Percentiles rank a stretch among this genome's conserved stretches.
Conservation (phyloP, 2,888 invertebrate genomes). For the Synergus japonicus region DNA sequence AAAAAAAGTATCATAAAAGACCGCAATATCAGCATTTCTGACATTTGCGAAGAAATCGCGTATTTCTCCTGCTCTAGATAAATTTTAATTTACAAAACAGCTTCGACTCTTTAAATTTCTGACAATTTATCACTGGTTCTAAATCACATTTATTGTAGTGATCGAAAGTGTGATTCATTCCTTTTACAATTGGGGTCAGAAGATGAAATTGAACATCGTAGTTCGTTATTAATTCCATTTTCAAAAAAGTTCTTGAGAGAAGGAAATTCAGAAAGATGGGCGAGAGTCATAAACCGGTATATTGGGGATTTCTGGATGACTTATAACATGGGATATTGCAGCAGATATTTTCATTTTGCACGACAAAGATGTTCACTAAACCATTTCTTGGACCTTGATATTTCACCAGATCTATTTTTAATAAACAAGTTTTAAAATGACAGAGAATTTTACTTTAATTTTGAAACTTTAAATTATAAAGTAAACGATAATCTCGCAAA, state of each 20-base stretch:
- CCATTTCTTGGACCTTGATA: background rate
- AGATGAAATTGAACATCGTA: slow-evolving; percentile 15
- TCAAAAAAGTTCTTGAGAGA: background rate
- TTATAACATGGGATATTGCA: slow-evolving; percentile 55
- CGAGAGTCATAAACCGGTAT: slow-evolving; percentile 4
- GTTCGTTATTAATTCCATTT: slow-evolving; percentile 19
- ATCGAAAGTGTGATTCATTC: background rate
- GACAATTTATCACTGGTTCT: background rate
- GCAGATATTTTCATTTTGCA: slow-evolving; percentile 58
- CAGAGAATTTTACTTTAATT: background rate
- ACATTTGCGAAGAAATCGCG: background rate
- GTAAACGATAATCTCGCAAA: background rate
- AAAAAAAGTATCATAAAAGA: background rate
- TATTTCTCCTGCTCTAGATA: background rate
- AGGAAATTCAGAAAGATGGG: background rate
- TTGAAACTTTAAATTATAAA: background rate
- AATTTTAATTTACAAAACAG: background rate
- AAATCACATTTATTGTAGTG: background rate
- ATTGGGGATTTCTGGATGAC: slow-evolving; percentile 14
- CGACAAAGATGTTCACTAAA: background rate
- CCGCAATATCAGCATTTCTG: background rate
- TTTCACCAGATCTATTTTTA: background rate
- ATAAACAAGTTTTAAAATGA: background rate
- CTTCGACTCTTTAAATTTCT: background rate
- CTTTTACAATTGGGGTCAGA: background rate